Base-by-base conservation (phyloP, 2,797 vertebrate genomes). In the Crypturellus tataupa region DNA sequence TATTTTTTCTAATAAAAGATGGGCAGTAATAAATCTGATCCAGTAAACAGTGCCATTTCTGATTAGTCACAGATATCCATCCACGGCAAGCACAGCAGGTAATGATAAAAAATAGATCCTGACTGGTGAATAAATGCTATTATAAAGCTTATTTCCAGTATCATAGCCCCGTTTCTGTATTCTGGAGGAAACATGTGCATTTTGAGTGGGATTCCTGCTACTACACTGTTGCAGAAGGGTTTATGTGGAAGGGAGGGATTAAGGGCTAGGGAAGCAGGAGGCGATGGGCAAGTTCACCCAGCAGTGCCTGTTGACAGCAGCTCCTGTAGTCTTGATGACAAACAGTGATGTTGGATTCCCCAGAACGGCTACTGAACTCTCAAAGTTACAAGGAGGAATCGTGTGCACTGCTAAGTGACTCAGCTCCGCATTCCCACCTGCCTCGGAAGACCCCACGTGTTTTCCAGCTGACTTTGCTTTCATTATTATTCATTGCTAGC, bases 11-110 rank as follows among this genome's bases (percentile, higher is more conserved):
- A 80, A 56, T 81, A 82, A 81, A 62, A 35, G 29, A 49, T 17
- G 23, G 51, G 18, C n/a, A 83, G 21, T 68, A 80, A 62, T 85
- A 81, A 94, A 2, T 91, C 65, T 79, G 85, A 93, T 49, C 42
- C 68, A 78, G 49, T 94, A 91, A 89, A 83, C 69, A 58, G 27
- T 40, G 4, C 24, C 37, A 64, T 76, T 70, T 85, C 80, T 4
- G 12, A 60, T 94, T 88, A 95, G 80, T 79, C 77, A 47, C 63
- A 77, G 25, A 24, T 93, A 68, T 46, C 33, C 27, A n/a, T 71
- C 46, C 31, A 10, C 53, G 9, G 33, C 75, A 85, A 87, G 64
- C 62, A 35, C 59, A 76, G 56, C 10, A 59, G 56, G 20, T 79
- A 83, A 80, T 64, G 69, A 64, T 68, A 80, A 72, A 85, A 94